Evolutionary conservation across 2,113 vertebrate species (phyloP).

Genomic region (Elephas maximus): DNA sequence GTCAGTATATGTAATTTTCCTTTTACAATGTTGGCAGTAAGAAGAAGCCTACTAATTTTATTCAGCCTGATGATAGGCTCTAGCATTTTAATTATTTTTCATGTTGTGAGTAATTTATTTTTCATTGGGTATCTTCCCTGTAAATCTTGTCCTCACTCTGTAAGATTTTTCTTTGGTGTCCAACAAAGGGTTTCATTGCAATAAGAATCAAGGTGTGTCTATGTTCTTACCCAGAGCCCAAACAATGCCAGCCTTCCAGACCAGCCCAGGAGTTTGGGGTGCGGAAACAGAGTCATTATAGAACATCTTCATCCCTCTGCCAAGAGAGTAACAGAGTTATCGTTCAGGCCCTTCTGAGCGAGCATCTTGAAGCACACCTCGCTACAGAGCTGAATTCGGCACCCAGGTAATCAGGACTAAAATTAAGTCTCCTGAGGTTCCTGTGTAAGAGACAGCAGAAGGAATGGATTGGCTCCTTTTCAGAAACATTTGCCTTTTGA

Average conservation of each 20-base stretch:
- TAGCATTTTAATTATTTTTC: constrained; percentile 88
- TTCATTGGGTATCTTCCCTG: constrained; percentile 87
- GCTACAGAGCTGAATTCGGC: constrained; percentile 17
- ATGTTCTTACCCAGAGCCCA: constrained; percentile 88
- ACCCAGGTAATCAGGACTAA: constrained; percentile 72
- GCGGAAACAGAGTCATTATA: constrained; percentile 90
- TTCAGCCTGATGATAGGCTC: constrained; percentile 85
- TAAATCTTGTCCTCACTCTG: constrained; percentile 86
- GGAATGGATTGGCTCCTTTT: constrained; percentile 90
- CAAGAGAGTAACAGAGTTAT: constrained; percentile 86
- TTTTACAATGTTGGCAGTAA: constrained; percentile 78
- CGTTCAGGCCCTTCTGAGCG: constrained; percentile 85
- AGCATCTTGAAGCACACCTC: constrained; percentile 68
- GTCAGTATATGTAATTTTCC: constrained; percentile 80
- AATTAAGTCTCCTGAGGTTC: constrained; percentile 79
- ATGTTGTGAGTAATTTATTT: constrained; percentile 89
- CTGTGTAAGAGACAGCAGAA: constrained; percentile 77
- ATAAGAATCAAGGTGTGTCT: constrained; percentile 93
- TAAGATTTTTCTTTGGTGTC: constrained; percentile 86
- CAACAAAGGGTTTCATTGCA: constrained; percentile 92
- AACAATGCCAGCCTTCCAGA: constrained; percentile 90
- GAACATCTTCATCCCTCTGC: constrained; percentile 88
- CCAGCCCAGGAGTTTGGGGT: constrained; percentile 90
- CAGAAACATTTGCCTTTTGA: constrained; percentile 85
- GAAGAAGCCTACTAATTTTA: constrained; percentile 83